Evolutionary conservation across 2,113 vertebrate species (phyloP), one percentile per base, ranked within the genome.

Genomic region (Dryoscopus gambensis): DNA sequence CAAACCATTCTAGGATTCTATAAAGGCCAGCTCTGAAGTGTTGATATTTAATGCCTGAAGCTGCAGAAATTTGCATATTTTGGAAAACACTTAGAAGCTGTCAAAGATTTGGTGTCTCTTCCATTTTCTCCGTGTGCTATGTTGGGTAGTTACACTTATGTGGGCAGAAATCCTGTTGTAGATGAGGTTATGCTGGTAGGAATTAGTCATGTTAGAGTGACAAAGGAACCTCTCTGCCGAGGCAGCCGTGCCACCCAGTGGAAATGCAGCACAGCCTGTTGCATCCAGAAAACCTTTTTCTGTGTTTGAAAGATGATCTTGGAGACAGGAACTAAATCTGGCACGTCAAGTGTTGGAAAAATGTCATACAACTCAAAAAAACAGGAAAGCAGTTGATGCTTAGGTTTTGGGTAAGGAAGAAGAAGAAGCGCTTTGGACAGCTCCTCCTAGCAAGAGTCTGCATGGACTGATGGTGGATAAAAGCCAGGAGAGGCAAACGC

Each of bases 141-240:
- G 95, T 81, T 92, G 95, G 88, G 95, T 93, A 90, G 88, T 81
- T 95, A 3, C 10, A 63, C 76, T 95, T 84, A 80, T 87, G 96
- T 97, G 95, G 96, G 96, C 96, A 95, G 95, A 21, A 57, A 64
- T 95, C 69, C 84, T 94, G 94, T 92, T 93, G 96, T 87, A 55
- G 95, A 64, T 95, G 93, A 95, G 95, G 95, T 95, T 63, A 30
- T 95, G 89, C 96, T 93, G 91, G 84, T 17, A 84, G 87, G 94
- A n/a, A 94, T 97, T 97, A 95, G 95, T 95, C 95, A 95, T 78
- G 80, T 84, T 74, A 14, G 33, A 81, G 96, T 78, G 89, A 95
- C 96, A 97, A 67, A 95, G 73, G 95, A 85, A 44, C 81, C 91
- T 95, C 90, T 74, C 71, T 87, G 87, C 93, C 64, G 94, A 21